phyloP scores from a whole-genome alignment of 1,140 invertebrate genomes.

The Myzus persicae region DNA sequence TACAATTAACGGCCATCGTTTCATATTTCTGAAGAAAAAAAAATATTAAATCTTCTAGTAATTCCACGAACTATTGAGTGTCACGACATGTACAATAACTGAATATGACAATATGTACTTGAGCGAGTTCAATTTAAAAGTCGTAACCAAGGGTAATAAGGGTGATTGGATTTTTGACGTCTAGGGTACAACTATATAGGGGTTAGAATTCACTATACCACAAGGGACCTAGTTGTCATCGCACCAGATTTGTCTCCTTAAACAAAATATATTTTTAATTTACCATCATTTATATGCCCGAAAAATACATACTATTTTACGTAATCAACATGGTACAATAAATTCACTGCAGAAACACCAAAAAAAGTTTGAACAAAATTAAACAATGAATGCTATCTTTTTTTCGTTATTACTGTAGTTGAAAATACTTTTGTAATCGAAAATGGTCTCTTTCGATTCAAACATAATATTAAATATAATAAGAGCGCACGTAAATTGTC shows the following conservation, averaged over 20 bases:
- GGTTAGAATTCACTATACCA: background rate
- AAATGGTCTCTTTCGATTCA: background rate
- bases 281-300: background rate
- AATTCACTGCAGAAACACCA: background rate
- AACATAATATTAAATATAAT: background rate
- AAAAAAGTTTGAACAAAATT: background rate
- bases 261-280: background rate
- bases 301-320: background rate
- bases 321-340: background rate
- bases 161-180: background rate
- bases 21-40: background rate
- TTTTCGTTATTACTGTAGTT: background rate
- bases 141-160: background rate
- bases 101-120: background rate
- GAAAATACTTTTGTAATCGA: background rate
- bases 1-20: background rate
- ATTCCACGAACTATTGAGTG: background rate
- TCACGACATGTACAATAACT: background rate
- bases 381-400: background rate
- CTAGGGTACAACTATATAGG: background rate
- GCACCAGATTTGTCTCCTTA: background rate
- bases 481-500: background rate
- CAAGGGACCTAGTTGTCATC: conserved; percentile 6
- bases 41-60: background rate
- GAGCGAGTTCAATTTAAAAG: background rate